Evolutionary conservation across 2,797 vertebrate species (phyloP).

Genomic region (Acrossocheilus wenchowensis): DNA sequence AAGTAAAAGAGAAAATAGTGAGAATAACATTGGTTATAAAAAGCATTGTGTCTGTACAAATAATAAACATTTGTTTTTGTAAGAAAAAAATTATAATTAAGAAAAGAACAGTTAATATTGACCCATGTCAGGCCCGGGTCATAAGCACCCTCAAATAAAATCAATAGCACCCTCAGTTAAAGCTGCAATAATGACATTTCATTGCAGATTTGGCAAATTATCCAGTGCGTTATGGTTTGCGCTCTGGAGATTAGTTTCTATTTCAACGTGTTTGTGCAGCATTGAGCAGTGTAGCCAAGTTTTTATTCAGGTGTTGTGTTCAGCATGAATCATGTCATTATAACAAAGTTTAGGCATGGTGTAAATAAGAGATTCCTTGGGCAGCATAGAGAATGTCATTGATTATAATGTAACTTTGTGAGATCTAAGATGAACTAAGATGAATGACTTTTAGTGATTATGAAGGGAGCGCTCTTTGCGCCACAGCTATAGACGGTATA

Average conservation of each 20-base stretch:
- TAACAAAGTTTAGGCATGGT: neutral
- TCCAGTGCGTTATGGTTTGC: too few species aligned
- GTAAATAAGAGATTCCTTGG: neutral
- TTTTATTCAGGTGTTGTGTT: too few species aligned
- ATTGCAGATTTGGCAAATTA: too few species aligned
- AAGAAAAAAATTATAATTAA: neutral
- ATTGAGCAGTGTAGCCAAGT: too few species aligned
- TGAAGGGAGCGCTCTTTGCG: neutral
- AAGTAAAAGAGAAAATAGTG: slow-evolving; percentile 14
- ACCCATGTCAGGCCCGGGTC: neutral
- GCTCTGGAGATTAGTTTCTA: too few species aligned
- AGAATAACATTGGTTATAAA: slow-evolving; percentile 1
- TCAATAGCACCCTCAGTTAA: neutral
- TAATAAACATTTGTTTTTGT: neutral
- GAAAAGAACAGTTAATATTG: neutral
- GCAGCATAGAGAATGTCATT: neutral
- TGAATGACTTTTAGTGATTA: neutral
- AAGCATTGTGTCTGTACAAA: neutral
- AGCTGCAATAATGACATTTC: neutral
- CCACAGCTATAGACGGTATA: too few species aligned
- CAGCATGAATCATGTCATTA: neutral
- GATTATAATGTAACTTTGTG: neutral
- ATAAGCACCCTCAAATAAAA: neutral
- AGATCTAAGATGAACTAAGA: neutral
- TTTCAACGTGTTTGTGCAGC: too few species aligned